Conservation (phyloP, 2,888 invertebrate species). For the Clostera curtula region DNA sequence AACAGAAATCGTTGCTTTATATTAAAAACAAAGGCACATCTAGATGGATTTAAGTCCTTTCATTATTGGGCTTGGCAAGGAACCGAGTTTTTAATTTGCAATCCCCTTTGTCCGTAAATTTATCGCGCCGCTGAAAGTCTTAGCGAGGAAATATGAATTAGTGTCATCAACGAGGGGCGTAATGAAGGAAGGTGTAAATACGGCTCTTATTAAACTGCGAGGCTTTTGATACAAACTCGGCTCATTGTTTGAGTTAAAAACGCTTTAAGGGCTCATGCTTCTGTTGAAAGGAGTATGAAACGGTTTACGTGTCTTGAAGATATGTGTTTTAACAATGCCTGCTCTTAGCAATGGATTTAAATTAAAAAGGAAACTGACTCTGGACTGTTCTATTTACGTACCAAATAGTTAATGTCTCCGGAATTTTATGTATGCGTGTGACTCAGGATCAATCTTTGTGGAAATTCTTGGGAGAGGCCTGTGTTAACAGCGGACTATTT, state of each 20-base stretch:
- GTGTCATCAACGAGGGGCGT: slow-evolving; percentile 43
- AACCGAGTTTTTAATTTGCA: slow-evolving; percentile 64
- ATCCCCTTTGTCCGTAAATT: slow-evolving; percentile 59
- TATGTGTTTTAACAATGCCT: slow-evolving; percentile 1
- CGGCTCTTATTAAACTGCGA: slow-evolving; percentile 23
- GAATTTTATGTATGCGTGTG: too few relatives aligned
- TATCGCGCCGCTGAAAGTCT: slow-evolving; percentile 54
- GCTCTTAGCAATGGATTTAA: too few relatives aligned
- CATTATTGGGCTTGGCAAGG: slow-evolving; percentile 47
- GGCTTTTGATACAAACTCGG: slow-evolving; percentile 16
- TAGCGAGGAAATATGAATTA: slow-evolving; percentile 63
- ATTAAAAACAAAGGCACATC: too few relatives aligned
- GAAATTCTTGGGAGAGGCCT: too few relatives aligned
- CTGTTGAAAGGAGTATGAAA: slow-evolving; percentile 10
- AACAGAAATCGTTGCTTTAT: too few relatives aligned
- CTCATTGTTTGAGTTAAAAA: slow-evolving; percentile 11
- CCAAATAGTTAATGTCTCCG: too few relatives aligned
- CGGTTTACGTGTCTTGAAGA: slow-evolving; percentile 1
- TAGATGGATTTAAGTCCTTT: slow-evolving; percentile 28
- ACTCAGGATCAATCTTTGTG: too few relatives aligned
- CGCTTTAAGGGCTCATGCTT: slow-evolving; percentile 3
- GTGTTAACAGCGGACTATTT: too few relatives aligned
- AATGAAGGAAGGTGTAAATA: slow-evolving; percentile 38
- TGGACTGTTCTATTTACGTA: too few relatives aligned
- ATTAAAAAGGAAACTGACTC: too few relatives aligned